phyloP scores from a whole-genome alignment of 1,140 invertebrate species.

The Araneus ventricosus region DNA sequence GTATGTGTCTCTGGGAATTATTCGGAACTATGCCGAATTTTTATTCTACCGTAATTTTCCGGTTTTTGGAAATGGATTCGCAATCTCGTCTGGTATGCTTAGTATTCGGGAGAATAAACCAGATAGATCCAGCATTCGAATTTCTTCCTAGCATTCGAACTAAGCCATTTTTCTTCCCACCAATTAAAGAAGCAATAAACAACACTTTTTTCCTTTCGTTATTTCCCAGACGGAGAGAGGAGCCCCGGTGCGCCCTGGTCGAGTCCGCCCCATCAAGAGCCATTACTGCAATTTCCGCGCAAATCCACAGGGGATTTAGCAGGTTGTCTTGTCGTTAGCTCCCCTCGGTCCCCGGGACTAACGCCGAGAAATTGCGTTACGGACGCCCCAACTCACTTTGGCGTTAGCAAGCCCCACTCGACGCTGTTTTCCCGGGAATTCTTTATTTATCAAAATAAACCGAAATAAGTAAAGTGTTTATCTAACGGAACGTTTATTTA shows the following conservation, averaged over 20 bases:
- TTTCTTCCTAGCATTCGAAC: background rate
- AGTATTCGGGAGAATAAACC: background rate
- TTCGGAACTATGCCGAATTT: too few relatives aligned
- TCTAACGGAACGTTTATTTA: too few relatives aligned
- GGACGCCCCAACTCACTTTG: slow-evolving; percentile 27
- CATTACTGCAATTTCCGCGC: slow-evolving; percentile 70
- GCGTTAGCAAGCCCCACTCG: background rate
- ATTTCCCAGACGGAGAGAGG: background rate
- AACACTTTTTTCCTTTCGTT: background rate
- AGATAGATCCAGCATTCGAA: background rate
- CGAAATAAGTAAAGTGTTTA: background rate
- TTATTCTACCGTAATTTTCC: too few relatives aligned
- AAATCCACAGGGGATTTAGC: slow-evolving; percentile 49
- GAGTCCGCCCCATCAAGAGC: slow-evolving; percentile 48
- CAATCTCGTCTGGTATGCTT: too few relatives aligned
- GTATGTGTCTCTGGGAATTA: too few relatives aligned
- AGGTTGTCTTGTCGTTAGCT: slow-evolving; percentile 37
- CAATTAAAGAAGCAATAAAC: slow-evolving; percentile 6
- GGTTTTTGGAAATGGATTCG: too few relatives aligned
- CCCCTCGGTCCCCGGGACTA: background rate
- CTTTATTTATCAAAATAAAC: background rate
- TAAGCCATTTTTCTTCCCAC: background rate
- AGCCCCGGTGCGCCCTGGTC: background rate
- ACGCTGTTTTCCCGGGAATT: background rate
- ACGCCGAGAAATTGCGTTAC: slow-evolving; percentile 39